These are phyloP conservation scores for Drosophila kepulauana DNA, from an alignment of 1,140 invertebrate species.

Conservation along the genomic window DNA sequence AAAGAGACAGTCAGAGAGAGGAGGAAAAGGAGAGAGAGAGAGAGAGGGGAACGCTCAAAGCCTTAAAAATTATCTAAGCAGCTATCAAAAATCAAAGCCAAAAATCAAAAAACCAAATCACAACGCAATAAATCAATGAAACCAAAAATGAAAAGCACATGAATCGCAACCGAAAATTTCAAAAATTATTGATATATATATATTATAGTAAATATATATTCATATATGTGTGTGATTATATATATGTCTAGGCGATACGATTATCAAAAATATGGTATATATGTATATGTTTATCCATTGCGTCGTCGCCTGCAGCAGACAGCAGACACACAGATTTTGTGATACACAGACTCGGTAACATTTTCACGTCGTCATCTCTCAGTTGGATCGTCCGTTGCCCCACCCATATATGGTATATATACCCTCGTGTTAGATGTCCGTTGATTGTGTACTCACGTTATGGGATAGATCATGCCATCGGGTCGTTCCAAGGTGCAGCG, in stretches of 20 bases:
- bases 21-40: slow-evolving; percentile 1
- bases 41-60: slow-evolving; percentile 19
- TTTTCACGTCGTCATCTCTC: slow-evolving; percentile 30
- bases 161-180: slow-evolving; percentile 7
- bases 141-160: background rate
- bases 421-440: background rate
- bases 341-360: background rate
- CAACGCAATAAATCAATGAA: background rate
- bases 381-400: slow-evolving; percentile 43
- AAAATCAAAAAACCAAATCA: slow-evolving; percentile 9
- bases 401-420: background rate
- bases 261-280: background rate
- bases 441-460: slow-evolving; percentile 88
- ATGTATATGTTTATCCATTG: slow-evolving; percentile 16
- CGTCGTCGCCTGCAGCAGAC: slow-evolving; percentile 50
- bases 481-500: slow-evolving; percentile 93
- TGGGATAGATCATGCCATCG: slow-evolving; percentile 89
- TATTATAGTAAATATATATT: slow-evolving; percentile 50
- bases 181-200: slow-evolving; percentile 48
- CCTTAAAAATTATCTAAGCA: slow-evolving; percentile 33
- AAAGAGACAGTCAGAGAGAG: background rate
- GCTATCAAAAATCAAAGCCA: slow-evolving; percentile 45
- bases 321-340: background rate
- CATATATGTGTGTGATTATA: slow-evolving; percentile 30
- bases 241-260: slow-evolving; percentile 31